phyloP scores from a whole-genome alignment of 2,113 vertebrate genomes.

The Oenanthe oenanthe region DNA sequence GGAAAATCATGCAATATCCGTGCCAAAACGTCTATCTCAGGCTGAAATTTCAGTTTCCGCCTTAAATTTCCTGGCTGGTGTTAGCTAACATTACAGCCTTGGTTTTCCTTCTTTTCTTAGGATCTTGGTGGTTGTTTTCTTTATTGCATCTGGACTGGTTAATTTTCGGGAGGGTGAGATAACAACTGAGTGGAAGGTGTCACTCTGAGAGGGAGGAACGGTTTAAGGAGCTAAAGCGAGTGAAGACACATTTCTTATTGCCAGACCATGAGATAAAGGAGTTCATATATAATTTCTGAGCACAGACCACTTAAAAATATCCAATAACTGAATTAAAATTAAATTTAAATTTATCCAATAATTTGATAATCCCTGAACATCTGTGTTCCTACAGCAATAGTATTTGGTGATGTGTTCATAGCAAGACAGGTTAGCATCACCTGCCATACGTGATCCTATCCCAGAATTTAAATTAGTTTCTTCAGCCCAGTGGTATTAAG shows the following conservation, averaged over 20 bases:
- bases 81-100: neutral
- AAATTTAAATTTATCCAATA: no score
- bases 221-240: neutral
- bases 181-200: neutral
- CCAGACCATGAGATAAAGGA: neutral
- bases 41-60: conserved; percentile 10
- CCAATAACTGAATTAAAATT: neutral
- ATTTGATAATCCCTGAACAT: neutral
- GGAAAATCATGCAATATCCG: conserved; percentile 10
- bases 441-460: fast-evolving
- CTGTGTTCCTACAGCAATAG: neutral
- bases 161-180: neutral
- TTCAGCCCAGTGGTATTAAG: neutral
- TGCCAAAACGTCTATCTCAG: conserved; percentile 57
- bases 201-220: neutral
- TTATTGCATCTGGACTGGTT: conserved; percentile 44
- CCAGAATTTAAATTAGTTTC: neutral
- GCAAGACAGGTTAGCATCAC: neutral
- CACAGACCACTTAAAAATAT: neutral
- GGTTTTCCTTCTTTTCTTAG: neutral
- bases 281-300: neutral
- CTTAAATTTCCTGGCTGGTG: conserved; percentile 33
- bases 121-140: neutral
- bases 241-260: neutral
- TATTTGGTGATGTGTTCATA: neutral